Conservation (phyloP, 2,113 vertebrate species). For the Ageneiosus marmoratus region DNA sequence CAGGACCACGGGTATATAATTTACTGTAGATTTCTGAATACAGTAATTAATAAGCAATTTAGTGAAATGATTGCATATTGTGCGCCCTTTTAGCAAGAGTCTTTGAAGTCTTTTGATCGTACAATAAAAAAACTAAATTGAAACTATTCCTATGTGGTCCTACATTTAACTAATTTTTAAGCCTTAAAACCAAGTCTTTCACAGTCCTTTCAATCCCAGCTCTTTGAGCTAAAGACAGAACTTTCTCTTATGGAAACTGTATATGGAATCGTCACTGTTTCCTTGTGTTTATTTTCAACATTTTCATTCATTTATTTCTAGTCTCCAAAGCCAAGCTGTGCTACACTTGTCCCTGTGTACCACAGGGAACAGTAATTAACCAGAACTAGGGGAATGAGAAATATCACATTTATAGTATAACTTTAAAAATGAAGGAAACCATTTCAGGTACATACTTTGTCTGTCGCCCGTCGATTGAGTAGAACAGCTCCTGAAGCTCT, state of each 20-base stretch:
- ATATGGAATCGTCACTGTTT: neutral
- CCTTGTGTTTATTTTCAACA: slow-evolving; percentile 31
- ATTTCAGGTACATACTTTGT: slow-evolving; percentile 79
- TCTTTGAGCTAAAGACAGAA: slow-evolving; percentile 26
- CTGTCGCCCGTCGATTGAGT: slow-evolving; percentile 82
- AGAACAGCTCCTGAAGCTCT: slow-evolving; percentile 91
- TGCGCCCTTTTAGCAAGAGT: slow-evolving; percentile 1
- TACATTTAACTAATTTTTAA: slow-evolving; percentile 10
- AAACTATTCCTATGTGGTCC: slow-evolving; percentile 15
- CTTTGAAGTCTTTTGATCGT: slow-evolving; percentile 28
- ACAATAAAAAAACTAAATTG: slow-evolving; percentile 6
- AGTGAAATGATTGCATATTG: slow-evolving; percentile 35
- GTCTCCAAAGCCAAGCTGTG: slow-evolving; percentile 10
- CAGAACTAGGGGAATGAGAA: neutral
- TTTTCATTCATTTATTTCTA: neutral
- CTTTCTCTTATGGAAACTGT: slow-evolving; percentile 25
- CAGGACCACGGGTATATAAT: slow-evolving; percentile 19
- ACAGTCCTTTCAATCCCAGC: slow-evolving; percentile 5
- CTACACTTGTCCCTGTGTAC: slow-evolving; percentile 1
- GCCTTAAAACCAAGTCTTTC: slow-evolving; percentile 17
- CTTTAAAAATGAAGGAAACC: neutral
- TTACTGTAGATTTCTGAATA: slow-evolving; percentile 32
- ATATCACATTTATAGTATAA: neutral
- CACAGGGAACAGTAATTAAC: slow-evolving; percentile 2
- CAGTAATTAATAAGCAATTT: slow-evolving; percentile 40